Percentiles rank a stretch among this genome's conserved stretches.
These are phyloP conservation scores for Cecropterus lyciades DNA, from an alignment of 1,140 invertebrate genomes.

Conservation along the genomic window DNA sequence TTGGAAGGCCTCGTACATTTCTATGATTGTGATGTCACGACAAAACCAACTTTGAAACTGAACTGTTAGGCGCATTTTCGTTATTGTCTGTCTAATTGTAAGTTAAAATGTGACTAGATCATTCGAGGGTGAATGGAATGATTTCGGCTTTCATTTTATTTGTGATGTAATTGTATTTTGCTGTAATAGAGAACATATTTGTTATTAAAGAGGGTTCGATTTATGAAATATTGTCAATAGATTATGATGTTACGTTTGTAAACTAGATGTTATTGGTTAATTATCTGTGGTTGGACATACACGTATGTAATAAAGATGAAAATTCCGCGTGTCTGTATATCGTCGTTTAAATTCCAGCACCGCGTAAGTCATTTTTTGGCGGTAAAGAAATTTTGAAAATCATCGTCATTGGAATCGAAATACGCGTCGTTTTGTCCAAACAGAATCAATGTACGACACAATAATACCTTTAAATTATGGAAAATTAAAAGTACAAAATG, in stretches of 20 bases:
- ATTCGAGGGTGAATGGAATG: conserved; percentile 56
- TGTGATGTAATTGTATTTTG: conserved; percentile 67
- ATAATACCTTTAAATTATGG: no score
- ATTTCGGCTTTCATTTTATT: conserved; percentile 57
- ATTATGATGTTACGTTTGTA: conserved; percentile 21
- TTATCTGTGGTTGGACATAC: neutral
- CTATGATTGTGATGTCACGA: conserved; percentile 58
- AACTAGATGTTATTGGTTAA: neutral
- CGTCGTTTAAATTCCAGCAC: no score
- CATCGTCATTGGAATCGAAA: no score
- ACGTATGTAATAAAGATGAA: no score
- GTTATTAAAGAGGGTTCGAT: conserved; percentile 39
- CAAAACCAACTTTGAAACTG: conserved; percentile 25
- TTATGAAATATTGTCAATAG: conserved; percentile 32
- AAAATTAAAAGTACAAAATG: no score
- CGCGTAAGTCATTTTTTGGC: no score
- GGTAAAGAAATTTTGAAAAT: no score
- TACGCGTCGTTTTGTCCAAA: no score
- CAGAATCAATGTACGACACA: no score
- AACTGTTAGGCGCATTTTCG: conserved; percentile 37
- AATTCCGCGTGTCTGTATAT: no score
- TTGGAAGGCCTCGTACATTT: conserved; percentile 70
- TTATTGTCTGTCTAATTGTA: conserved; percentile 39
- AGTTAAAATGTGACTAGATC: conserved; percentile 65
- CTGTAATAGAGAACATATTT: conserved; percentile 66